Conservation (phyloP, 2,113 vertebrate genomes). For the Otis tarda region DNA sequence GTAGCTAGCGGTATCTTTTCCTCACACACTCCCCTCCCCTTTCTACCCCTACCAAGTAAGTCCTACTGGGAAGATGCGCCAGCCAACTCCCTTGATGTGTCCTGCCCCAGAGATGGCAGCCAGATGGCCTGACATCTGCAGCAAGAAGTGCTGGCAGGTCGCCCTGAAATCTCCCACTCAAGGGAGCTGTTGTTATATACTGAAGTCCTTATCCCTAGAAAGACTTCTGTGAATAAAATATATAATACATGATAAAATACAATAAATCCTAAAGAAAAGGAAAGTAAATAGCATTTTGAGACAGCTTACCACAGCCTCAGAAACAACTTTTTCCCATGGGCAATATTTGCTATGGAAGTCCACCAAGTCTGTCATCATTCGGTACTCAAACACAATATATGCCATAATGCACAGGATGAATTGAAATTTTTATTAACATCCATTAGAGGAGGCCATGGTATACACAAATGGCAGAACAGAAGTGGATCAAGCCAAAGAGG, state of each 20-base stretch:
- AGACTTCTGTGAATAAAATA: conserved; percentile 55
- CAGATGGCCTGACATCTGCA: conserved; percentile 72
- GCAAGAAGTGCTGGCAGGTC: conserved; percentile 63
- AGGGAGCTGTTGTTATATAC: conserved; percentile 61
- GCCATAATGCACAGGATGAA: not conserved
- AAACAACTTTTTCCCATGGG: not conserved
- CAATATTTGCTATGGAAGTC: not conserved
- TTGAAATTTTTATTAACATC: not conserved
- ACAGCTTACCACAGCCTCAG: not conserved
- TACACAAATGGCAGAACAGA: not conserved
- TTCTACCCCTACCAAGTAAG: not conserved
- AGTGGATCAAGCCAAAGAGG: not conserved
- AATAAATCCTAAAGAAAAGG: conserved; percentile 26
- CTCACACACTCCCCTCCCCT: not conserved
- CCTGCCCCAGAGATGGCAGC: conserved; percentile 66
- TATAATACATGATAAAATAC: conserved; percentile 24
- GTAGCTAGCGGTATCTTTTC: not conserved
- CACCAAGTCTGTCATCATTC: not conserved
- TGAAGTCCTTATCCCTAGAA: conserved; percentile 59
- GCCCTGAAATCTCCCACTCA: conserved; percentile 68
- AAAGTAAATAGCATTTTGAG: conserved; percentile 26
- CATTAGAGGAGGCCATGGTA: not conserved
- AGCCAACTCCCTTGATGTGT: conserved; percentile 69
- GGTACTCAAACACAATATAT: not conserved
- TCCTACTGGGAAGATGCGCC: conserved; percentile 48